Evolutionary conservation across 2,113 vertebrate genomes (phyloP), one percentile per base, ranked within the genome.

Genomic region (Hassar affinis): DNA sequence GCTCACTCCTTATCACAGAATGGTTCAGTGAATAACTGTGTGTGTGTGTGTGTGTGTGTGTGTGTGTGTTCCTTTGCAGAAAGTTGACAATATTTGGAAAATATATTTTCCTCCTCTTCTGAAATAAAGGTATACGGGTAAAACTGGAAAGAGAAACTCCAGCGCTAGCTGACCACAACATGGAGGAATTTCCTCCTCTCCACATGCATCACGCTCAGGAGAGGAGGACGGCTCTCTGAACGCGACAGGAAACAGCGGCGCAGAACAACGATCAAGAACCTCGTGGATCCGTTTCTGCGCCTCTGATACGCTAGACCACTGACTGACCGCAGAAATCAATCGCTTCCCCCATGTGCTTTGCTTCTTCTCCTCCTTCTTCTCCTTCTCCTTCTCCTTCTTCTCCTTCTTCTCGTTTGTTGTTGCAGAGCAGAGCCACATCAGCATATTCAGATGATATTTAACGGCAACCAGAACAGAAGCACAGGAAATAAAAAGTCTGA

Each of bases 381-480:
- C 89, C 88, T 85, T 27, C 87, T 84, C 90, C 90, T 89, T 86
- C 87, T 89, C 84, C 82, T 90, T 89, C 87, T 85, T 42, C 38
- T 42, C 6, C 38, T 42, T 42, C 38, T 42, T 42, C 38, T 0
- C 10, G 1, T 30, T 42, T 20, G 7, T 10, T 59, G 56, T 18
- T 5, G 56, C 42, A 42, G 3, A 57, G 91, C 92, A 90, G 83
- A 90, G 89, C 88, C 85, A 66, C 92, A 89, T 93, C 93, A 93
- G 92, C 91, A 85, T 88, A 92, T 92, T 90, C 79, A 20, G 91
- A 90, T 92, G 92, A 96, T 96, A 95, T 97, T 92, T 94, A 94
- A 96, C 94, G 92, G 93, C 95, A 95, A 94, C 94, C 92, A 93
- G 93, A 84, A 86, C 90, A 62, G 77, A 59, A 75, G 66, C 91